Conservation (phyloP, 2,888 invertebrate species). For the Epirrhoe tristata region DNA sequence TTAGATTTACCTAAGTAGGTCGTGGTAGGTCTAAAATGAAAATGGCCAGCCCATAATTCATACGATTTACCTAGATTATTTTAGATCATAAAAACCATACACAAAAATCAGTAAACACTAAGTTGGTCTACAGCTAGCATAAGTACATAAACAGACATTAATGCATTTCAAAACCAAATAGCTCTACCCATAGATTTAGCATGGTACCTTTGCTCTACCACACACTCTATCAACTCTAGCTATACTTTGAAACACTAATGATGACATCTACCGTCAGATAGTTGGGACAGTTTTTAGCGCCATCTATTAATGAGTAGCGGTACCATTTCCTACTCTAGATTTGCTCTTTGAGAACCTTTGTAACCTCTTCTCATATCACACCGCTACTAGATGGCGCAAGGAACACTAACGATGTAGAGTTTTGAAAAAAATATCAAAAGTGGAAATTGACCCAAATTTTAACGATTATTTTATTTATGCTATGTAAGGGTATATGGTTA, state of each 20-base stretch:
- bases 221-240: background rate
- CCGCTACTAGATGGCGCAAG: conserved; percentile 19
- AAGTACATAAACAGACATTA: background rate
- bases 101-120: no score
- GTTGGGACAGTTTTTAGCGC: conserved; percentile 14
- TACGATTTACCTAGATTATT: no score
- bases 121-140: background rate
- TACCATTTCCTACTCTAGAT: background rate
- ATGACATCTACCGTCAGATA: conserved; percentile 36
- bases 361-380: background rate
- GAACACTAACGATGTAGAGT: no score
- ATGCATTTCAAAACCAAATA: background rate
- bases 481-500: no score
- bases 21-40: no score
- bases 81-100: no score
- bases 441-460: no score
- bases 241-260: background rate
- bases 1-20: no score
- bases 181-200: no score
- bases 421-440: no score
- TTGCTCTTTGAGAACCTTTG: background rate
- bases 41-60: no score
- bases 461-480: no score
- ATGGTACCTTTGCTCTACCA: background rate
- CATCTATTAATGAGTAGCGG: conserved; percentile 42